Evolutionary conservation across 2,797 vertebrate species (phyloP).

Genomic region (Sebastes variabilis): DNA sequence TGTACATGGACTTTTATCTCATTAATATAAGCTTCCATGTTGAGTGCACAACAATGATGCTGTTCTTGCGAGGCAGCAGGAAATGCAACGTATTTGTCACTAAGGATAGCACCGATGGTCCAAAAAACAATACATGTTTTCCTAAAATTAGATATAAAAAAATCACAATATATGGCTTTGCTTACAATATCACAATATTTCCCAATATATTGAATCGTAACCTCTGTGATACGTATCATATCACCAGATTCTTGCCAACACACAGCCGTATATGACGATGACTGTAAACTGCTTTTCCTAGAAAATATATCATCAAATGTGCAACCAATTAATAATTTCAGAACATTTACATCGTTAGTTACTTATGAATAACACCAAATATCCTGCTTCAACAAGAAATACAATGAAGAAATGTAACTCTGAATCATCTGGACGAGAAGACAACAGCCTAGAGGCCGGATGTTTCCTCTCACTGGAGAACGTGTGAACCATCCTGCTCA

Average conservation of each 20-base stretch:
- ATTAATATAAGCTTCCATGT: background rate
- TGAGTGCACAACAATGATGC: rapidly evolving
- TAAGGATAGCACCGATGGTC: too few relatives aligned
- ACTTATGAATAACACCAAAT: background rate
- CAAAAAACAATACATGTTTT: too few relatives aligned
- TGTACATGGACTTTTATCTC: background rate
- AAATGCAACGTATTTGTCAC: background rate
- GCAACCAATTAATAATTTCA: background rate
- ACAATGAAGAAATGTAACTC: background rate
- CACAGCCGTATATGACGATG: too few relatives aligned
- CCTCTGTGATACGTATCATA: too few relatives aligned
- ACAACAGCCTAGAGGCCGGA: background rate
- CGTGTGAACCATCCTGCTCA: background rate
- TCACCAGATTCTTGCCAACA: too few relatives aligned
- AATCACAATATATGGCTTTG: too few relatives aligned
- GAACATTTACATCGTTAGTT: background rate
- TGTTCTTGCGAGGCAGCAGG: background rate
- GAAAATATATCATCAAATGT: background rate
- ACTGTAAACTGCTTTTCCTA: background rate
- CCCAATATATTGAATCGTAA: too few relatives aligned
- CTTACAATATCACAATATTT: too few relatives aligned
- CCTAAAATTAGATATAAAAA: too few relatives aligned
- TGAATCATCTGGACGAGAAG: background rate
- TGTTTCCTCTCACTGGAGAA: background rate
- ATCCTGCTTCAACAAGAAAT: background rate